Evolutionary conservation across 1,140 invertebrate genomes (phyloP), one percentile per base, ranked within the genome.

Genomic region (Nomia melanderi): DNA sequence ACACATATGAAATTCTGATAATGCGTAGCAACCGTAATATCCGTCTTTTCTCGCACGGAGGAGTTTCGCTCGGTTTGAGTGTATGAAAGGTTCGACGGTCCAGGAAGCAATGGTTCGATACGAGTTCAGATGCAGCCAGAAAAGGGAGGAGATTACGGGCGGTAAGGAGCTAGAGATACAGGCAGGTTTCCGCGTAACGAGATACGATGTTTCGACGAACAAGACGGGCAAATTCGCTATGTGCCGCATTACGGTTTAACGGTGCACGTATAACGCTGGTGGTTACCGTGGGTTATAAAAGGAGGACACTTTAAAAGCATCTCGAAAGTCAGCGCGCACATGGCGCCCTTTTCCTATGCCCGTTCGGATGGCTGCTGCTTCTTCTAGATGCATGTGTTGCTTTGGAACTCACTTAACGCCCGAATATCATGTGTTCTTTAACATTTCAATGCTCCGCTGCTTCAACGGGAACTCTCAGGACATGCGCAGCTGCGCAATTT

Each of bases 241-340:
- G 67, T 81, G 39, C 56, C 64, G 67, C 72, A 76, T 84, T 79
- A 79, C 39, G 36, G 53, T 73, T 84, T 80, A 83, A 80, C 78
- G 59, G 50, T 23, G 17, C 78, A 74, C 74, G 41, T 71, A 77
- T 71, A 80, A 83, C 81, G 54, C 36, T 23, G 27, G 39, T 59
- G 59, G 77, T 83, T 83, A 83, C 44, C 79, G 56, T 64, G 29
- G 56, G 80, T 76, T 73, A 56, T 84, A 82, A 82, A 84, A 76
- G 71, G 54, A 36, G 47, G 56, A 72, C 80, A 64, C 80, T 82
- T 82, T 77, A 57, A 79, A 82, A 73, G 74, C 74, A 74, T 50
- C 69, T 75, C 69, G 33, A 77, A 81, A 77, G 78, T 83, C 59
- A 53, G 56, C 39, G n/a, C 44, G 41, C 53, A 59, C 64, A 39